phyloP scores from a whole-genome alignment of 1,140 invertebrate species.

The Gyrodactylus salaris region DNA sequence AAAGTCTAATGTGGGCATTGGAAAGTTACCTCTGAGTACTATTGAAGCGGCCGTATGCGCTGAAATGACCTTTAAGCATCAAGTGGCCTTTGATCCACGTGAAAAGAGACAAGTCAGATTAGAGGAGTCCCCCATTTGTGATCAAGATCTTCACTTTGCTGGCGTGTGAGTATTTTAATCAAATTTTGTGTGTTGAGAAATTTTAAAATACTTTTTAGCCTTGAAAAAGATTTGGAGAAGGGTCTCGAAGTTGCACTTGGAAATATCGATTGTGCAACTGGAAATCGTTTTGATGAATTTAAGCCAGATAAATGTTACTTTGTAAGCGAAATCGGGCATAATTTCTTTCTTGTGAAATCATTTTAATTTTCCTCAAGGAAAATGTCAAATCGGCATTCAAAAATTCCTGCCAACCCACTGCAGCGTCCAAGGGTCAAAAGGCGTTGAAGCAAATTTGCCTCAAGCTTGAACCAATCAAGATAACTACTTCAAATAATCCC shows the following conservation, averaged over 20 bases:
- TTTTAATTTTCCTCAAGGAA: neutral
- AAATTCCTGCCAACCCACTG: neutral
- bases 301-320: neutral
- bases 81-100: neutral
- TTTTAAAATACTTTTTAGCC: neutral
- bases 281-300: neutral
- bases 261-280: neutral
- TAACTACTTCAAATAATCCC: neutral
- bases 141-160: neutral
- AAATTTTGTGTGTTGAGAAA: neutral
- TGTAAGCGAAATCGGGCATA: neutral
- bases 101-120: neutral
- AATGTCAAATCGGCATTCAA: neutral
- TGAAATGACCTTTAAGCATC: slow-evolving; percentile 3
- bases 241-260: neutral
- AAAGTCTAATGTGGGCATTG: neutral
- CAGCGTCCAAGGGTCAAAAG: neutral
- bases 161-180: neutral
- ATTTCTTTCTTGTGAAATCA: neutral
- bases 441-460: neutral
- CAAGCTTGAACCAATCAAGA: neutral
- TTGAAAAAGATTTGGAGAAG: neutral
- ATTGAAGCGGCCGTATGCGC: neutral
- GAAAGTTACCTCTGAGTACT: neutral
- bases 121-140: neutral